Base-by-base conservation (phyloP, 2,888 invertebrate species). In the Calliphora vomitoria region DNA sequence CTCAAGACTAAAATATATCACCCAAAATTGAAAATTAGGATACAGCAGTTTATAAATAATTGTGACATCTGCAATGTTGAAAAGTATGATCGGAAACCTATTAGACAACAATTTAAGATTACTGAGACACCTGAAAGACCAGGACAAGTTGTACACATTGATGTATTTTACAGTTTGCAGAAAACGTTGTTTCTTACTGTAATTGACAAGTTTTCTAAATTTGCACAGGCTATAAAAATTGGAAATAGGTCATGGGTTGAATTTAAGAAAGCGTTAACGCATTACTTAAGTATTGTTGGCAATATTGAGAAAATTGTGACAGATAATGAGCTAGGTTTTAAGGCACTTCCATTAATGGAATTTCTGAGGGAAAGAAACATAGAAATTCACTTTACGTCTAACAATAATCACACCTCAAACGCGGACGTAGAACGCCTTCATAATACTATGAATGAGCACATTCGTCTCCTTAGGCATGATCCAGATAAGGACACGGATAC, bases 91-190 rank as follows among this genome's bases (percentile, higher is more conserved):
- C 4, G 69, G 4, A 69, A 78, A 1, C 85, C 85, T 2, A 25
- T 47, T 1, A 84, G 81, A 75, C 87, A 78, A 8, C 55, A 72
- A 68, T 88, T 89, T 25, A 89, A 89, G 62, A 15, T 90, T 10
- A 90, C 90, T 1, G 88, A 89, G 75, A 90, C 90, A 3, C 86
- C 89, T 20, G 69, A 66, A 1, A 88, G 81, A 85, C 91, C 90
- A 6, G 82, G 89, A 20, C 89, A 90, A 74, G 41, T 44, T 10
- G 41, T 44, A 11, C 41, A 44, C 10, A 44, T 44, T 44, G 41
- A 44, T 10, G 41, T 89, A 1, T 71, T 71, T 47, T 87, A 80
- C 38, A 87, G 69, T 8, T 75, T 89, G 31, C 50, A 85, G 53
- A 89, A 89, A 62, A 55, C 82, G 3, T 58, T 88, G 13, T 90